Evolutionary conservation across 2,113 vertebrate species (phyloP).

Genomic region (Forbesichthys agassizii): DNA sequence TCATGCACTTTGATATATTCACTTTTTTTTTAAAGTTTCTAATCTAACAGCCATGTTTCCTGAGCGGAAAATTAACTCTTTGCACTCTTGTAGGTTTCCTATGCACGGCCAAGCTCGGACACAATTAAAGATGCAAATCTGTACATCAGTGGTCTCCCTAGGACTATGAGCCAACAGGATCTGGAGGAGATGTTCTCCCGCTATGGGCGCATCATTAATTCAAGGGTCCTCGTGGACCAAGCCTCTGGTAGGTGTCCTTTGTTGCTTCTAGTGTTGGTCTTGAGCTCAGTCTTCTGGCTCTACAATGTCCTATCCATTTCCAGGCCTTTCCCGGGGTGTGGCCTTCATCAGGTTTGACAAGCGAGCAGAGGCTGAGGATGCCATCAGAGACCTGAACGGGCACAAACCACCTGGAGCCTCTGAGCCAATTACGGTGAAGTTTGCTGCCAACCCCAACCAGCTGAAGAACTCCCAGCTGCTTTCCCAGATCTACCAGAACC

Average conservation of each 20-base stretch:
- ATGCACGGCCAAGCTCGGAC: constrained; percentile 94
- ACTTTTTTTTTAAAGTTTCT: neutral
- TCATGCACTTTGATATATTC: neutral
- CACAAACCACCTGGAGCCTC: constrained; percentile 89
- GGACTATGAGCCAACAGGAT: constrained; percentile 94
- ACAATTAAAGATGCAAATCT: constrained; percentile 97
- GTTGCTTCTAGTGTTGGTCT: neutral
- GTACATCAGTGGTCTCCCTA: constrained; percentile 93
- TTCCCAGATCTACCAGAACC: constrained; percentile 91
- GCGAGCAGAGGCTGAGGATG: constrained; percentile 92
- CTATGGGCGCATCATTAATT: constrained; percentile 96
- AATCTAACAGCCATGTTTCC: neutral
- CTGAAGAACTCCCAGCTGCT: constrained; percentile 89
- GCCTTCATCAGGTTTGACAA: constrained; percentile 98
- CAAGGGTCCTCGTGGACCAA: constrained; percentile 96
- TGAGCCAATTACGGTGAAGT: constrained; percentile 98
- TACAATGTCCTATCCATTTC: neutral
- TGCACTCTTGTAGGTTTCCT: constrained; percentile 85
- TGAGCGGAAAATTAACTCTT: neutral
- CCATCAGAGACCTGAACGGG: constrained; percentile 94
- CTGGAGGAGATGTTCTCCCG: constrained; percentile 95
- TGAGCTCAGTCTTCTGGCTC: neutral
- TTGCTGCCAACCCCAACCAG: constrained; percentile 97
- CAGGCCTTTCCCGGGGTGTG: constrained; percentile 94
- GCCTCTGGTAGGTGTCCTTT: constrained; percentile 83